These are phyloP conservation scores for Cephalopterus ornatus DNA, from an alignment of 2,113 vertebrate species.

Conservation along the genomic window DNA sequence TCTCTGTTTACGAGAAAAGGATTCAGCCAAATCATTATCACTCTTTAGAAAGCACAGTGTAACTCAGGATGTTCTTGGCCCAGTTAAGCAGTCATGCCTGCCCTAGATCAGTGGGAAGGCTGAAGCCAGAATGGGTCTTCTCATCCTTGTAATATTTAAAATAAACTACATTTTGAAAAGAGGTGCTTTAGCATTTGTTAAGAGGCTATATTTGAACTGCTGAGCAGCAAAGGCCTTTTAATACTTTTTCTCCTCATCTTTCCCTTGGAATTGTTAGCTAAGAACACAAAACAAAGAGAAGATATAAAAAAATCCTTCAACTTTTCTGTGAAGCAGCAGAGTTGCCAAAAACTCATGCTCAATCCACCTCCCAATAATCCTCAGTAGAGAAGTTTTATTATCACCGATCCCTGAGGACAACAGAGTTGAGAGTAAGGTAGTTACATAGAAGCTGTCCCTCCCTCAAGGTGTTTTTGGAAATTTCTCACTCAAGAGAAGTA, in stretches of 20 bases:
- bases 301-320: neutral
- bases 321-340: neutral
- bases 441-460: neutral
- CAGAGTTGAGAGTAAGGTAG: neutral
- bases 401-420: neutral
- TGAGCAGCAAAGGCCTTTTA: neutral
- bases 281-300: neutral
- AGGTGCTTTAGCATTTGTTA: neutral
- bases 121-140: neutral
- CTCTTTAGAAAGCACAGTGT: neutral
- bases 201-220: neutral
- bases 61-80: neutral
- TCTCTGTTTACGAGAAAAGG: neutral
- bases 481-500: neutral
- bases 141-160: neutral
- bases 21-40: neutral
- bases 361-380: conserved; percentile 16
- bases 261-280: conserved; percentile 13
- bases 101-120: neutral
- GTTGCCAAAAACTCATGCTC: conserved; percentile 8
- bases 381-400: neutral
- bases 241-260: neutral
- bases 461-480: conserved; percentile 10
- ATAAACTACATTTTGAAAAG: neutral
- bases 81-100: neutral